Conservation (phyloP, 2,888 invertebrate species). For the Acrobeloides nanus region DNA sequence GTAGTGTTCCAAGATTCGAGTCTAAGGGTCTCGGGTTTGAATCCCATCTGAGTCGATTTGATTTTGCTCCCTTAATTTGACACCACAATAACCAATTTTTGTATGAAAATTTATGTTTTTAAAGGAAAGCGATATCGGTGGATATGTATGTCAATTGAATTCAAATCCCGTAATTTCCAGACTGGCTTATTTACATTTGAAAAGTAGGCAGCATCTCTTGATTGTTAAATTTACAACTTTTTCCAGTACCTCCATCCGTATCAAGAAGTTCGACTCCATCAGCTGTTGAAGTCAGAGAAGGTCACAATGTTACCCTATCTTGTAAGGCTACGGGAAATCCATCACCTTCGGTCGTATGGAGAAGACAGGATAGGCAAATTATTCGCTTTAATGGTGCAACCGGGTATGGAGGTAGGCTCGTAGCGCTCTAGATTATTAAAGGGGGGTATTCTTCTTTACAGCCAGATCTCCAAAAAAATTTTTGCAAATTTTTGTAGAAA, state of each 20-base stretch:
- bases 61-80: too few species aligned
- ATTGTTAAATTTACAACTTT: neutral
- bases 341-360: slow-evolving; percentile 31
- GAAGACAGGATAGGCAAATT: slow-evolving; percentile 47
- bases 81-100: too few species aligned
- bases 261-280: slow-evolving; percentile 75
- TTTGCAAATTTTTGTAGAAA: too few species aligned
- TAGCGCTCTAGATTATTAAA: slow-evolving; percentile 2
- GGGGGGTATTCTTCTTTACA: too few species aligned
- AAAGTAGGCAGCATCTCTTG: slow-evolving; percentile 28
- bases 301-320: slow-evolving; percentile 50
- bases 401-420: slow-evolving; percentile 44
- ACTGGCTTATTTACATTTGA: slow-evolving; percentile 42
- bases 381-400: slow-evolving; percentile 51
- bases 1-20: too few species aligned
- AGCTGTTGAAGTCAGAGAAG: slow-evolving; percentile 69
- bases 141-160: slow-evolving; percentile 69
- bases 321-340: slow-evolving; percentile 52
- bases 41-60: too few species aligned
- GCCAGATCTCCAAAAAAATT: too few species aligned
- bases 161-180: slow-evolving; percentile 42
- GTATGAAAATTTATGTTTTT: slow-evolving; percentile 15
- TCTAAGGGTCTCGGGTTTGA: too few species aligned
- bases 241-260: slow-evolving; percentile 82
- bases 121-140: slow-evolving; percentile 74